Percentiles rank a stretch among this genome's conserved stretches.
These are phyloP conservation scores for Ryuthela nishihirai DNA, from an alignment of 2,888 invertebrate genomes.

Conservation along the genomic window DNA sequence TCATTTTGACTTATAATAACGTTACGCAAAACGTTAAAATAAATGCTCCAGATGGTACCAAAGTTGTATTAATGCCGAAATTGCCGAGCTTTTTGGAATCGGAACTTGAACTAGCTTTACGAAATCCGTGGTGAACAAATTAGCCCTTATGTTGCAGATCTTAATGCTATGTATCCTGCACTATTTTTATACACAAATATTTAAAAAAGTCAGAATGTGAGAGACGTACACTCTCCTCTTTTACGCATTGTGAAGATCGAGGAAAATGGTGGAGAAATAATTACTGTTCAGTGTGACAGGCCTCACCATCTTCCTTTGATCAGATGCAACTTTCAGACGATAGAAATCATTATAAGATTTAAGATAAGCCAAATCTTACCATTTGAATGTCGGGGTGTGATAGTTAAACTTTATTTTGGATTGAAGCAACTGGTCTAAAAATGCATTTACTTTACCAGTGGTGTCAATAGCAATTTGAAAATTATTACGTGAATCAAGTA, in stretches of 20 bases:
- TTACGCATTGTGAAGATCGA: slow-evolving; percentile 43
- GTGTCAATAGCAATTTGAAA: not conserved
- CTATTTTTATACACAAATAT: slow-evolving; percentile 43
- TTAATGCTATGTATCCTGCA: not conserved
- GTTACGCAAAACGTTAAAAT: slow-evolving; percentile 5
- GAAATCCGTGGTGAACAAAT: too few relatives aligned
- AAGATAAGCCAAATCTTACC: slow-evolving; percentile 1
- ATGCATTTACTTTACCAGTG: slow-evolving; percentile 1
- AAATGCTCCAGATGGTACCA: not conserved
- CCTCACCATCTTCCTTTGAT: not conserved
- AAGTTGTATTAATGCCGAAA: not conserved
- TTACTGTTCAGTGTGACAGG: slow-evolving; percentile 1
- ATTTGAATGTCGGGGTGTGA: slow-evolving; percentile 7
- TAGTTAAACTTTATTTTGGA: slow-evolving; percentile 1
- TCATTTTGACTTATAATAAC: not conserved
- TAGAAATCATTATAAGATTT: slow-evolving; percentile 4
- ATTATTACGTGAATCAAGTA: not conserved
- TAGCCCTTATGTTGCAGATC: slow-evolving; percentile 3
- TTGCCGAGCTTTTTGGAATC: slow-evolving; percentile 4
- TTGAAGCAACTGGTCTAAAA: slow-evolving; percentile 1
- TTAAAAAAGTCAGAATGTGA: slow-evolving; percentile 39
- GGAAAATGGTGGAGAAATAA: not conserved
- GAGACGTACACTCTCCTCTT: slow-evolving; percentile 43
- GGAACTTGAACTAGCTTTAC: too few relatives aligned
- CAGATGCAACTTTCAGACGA: slow-evolving; percentile 6